These are phyloP conservation scores for Eristalis pertinax DNA, from an alignment of 2,888 invertebrate genomes.

Conservation along the genomic window DNA sequence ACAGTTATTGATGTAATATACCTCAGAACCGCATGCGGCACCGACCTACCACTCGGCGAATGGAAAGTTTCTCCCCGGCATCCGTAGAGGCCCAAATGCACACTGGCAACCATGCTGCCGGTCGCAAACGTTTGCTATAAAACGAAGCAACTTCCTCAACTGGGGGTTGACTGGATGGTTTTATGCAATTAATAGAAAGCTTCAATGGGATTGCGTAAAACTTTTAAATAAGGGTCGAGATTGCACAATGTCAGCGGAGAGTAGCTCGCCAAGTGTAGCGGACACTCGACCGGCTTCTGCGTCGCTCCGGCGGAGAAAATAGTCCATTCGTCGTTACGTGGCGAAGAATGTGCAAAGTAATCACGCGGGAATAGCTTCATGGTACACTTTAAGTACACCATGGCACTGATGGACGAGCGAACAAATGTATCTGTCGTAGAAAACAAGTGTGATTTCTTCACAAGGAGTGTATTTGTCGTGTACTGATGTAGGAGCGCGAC, in stretches of 20 bases:
- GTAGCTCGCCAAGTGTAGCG: neutral
- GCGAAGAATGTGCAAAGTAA: conserved; percentile 16
- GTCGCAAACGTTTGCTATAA: neutral
- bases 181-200: conserved; percentile 47
- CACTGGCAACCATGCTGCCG: conserved; percentile 1
- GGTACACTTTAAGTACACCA: neutral
- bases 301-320: neutral
- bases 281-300: neutral
- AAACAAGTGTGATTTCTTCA: conserved; percentile 7
- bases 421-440: neutral
- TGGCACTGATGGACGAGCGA: neutral
- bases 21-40: neutral
- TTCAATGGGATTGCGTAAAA: conserved; percentile 44
- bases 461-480: neutral
- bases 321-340: neutral
- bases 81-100: conserved; percentile 1
- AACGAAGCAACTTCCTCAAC: neutral
- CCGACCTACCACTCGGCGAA: neutral
- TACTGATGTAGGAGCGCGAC: neutral
- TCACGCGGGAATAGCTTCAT: neutral
- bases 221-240: conserved; percentile 34
- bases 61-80: conserved; percentile 1
- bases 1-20: conserved; percentile 51
- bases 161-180: neutral
- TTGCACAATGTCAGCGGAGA: conserved; percentile 1